Base-by-base conservation (phyloP, 2,797 vertebrate species). In the Apodemus agrarius region DNA sequence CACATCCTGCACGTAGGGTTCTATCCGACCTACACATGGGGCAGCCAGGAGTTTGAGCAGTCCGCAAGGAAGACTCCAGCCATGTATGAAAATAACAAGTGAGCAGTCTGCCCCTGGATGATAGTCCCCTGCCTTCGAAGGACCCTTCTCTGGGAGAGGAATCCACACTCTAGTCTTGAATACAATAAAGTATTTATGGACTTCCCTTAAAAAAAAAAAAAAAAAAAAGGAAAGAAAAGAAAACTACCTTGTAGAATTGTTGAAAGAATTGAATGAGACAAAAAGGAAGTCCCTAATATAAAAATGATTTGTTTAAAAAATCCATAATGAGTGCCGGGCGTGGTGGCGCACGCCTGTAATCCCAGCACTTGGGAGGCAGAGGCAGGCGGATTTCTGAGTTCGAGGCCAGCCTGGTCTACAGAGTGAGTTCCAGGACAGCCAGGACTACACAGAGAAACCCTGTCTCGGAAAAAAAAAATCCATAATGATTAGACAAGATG, bases 21-120 rank as follows among this genome's bases (percentile, higher is more conserved):
- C 96, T 99, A 99, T 80, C 54, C 99, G 24, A 74, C 99, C 13
- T 99, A 99, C 97, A 98, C 97, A 24, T 99, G 99, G 99, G 99
- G 99, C 4, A 99, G 74, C 9, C 78, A 97, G 21, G 99, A 99
- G 93, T 98, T 99, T 7, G 75, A 99, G 96, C 98, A 98, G 63
- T 86, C 98, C 96, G 99, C 99, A 98, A 99, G 98, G 98, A 99
- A 99, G 99, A 99, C 99, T 92, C 97, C 97, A 0, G 97, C 98
- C 21, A 98, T 99, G 98, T 99, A 97, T 0, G 98, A 98, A 94
- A 99, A 99, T 0, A 98, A 99, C 21, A 96, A 99, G 94, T 99
- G 95, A 99, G 97, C 14, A 7, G 11, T 31, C 31, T 6, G 29
- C 43, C 65, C 26, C 17, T 11, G 43, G 40, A 91, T 88, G 65